phyloP scores from a whole-genome alignment of 2,113 vertebrate species.

The Penelope pileata region DNA sequence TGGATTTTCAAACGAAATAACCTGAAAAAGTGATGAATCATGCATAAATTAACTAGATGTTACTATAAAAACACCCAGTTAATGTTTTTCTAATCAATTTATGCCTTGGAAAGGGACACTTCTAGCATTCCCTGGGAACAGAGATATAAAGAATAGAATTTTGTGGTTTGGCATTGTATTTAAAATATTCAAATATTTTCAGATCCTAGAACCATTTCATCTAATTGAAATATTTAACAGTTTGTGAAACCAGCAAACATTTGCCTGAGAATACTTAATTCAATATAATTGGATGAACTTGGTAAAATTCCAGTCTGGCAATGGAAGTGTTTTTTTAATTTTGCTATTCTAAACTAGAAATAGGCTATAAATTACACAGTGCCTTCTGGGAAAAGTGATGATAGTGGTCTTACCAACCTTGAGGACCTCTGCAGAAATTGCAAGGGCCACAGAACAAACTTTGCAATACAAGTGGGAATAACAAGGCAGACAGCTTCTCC shows the following conservation, averaged over 20 bases:
- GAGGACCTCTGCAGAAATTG: background rate
- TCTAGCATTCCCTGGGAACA: background rate
- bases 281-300: background rate
- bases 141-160: background rate
- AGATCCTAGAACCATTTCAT: background rate
- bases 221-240: conserved; percentile 25
- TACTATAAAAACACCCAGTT: background rate
- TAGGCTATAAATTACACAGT: background rate
- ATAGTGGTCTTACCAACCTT: background rate
- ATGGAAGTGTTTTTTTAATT: background rate
- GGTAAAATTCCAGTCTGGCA: background rate
- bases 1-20: background rate
- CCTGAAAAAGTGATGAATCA: background rate
- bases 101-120: background rate
- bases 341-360: background rate
- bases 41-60: background rate
- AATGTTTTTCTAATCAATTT: background rate
- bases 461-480: background rate
- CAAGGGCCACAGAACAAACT: background rate
- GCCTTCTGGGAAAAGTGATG: background rate
- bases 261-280: background rate
- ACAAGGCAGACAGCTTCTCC: background rate
- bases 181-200: conserved; percentile 12
- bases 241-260: background rate
- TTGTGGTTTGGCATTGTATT: background rate